Base-by-base conservation (phyloP, 37 sponge, comb jelly and placozoan species). In the Cladorhizidae sp. region DNA sequence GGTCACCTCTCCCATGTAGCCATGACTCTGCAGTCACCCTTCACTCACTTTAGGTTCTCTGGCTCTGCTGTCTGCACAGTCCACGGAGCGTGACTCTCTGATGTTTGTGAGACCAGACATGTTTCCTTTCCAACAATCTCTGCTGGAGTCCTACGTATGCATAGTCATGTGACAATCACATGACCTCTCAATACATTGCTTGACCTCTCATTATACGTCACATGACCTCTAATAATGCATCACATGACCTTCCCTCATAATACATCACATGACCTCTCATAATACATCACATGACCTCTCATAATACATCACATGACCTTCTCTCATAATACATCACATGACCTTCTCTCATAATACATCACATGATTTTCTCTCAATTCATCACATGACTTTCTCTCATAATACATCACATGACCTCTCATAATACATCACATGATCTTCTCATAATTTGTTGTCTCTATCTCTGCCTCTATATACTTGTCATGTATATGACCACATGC, bases 81-180 rank as follows among this genome's bases (percentile, higher is more conserved):
- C 79, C 22, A 85, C 86, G 8, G 77, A 89, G 36, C 72, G 57
- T 25, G 97, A 97, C 68, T 43, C 31, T 21, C 75, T 97, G 28
- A 94, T 89, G 97, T 54, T 89, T 52, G 57, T 94, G 29, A 86
- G 91, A 45, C 64, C 89, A 6, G 97, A 97, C 85, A 78, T 83
- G 56, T 90, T 96, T 72, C 96, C 96, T 21, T 89, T 83, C 64
- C 89, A 91, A 80, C 62, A 65, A 5, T 32, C 57, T 23, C 83
- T 94, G n/a, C 72, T 86, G 57, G 97, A 96, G 71, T 78, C 95
- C 32, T 61, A 80, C 59, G 92, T 90, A 25, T 63, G 76, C 74
- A 7, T 45, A 28, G 15, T 43, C 72, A 49, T 49, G 77, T 74
- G 56, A 57, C 28, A 15, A 2, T 17, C 35, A 31, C 35, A 14